Percentiles rank a stretch among this genome's conserved stretches.
Evolutionary conservation across 2,888 invertebrate genomes (phyloP).

Genomic region (Lasioglossum villosulum): DNA sequence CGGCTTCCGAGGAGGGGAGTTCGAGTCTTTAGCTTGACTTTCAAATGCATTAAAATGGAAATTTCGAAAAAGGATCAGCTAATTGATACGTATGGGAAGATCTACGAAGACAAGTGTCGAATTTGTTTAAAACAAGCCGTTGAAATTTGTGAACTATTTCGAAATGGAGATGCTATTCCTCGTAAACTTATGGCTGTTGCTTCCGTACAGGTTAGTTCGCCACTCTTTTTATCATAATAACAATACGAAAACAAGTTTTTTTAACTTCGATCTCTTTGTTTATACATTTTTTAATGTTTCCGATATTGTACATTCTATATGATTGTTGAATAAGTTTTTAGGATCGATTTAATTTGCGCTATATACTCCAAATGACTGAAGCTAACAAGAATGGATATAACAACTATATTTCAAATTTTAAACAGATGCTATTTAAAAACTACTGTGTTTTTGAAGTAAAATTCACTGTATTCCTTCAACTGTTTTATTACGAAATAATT

Average conservation of each 20-base stretch:
- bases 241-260: neutral
- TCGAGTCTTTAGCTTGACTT: conserved; percentile 32
- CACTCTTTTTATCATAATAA: conserved; percentile 17
- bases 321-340: neutral
- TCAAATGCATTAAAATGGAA: conserved; percentile 71
- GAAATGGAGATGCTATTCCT: conserved; percentile 70
- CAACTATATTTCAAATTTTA: conserved; percentile 16
- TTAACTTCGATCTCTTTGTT: neutral
- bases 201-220: conserved; percentile 79
- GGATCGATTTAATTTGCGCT: neutral
- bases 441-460: neutral
- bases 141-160: conserved; percentile 76
- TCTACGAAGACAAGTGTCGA: conserved; percentile 73
- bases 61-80: conserved; percentile 63
- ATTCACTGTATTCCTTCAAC: conserved; percentile 10
- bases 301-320: neutral
- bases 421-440: conserved; percentile 9
- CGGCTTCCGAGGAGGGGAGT: conserved; percentile 37
- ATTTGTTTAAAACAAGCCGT: conserved; percentile 74
- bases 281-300: neutral
- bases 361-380: conserved; percentile 20
- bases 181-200: conserved; percentile 79
- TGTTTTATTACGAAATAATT: conserved; percentile 8
- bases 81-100: conserved; percentile 37
- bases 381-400: conserved; percentile 31